A percentile compares a stretch with the other conserved stretches of the same genome.
Evolutionary conservation across 2,113 vertebrate species (phyloP).

Genomic region (Emydura subglobosa): DNA sequence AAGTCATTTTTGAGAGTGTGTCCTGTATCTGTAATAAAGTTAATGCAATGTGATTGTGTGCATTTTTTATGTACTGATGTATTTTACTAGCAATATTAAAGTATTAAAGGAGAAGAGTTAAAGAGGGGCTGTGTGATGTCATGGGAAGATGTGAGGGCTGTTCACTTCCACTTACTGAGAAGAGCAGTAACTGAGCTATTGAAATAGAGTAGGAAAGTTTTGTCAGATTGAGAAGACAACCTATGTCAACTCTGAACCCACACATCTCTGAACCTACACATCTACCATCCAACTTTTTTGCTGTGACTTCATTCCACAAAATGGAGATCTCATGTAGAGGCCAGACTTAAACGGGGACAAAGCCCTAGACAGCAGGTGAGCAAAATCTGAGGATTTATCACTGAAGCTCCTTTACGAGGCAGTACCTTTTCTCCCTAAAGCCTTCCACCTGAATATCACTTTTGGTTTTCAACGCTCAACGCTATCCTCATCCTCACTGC

Average conservation of each 20-base stretch:
- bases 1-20: accelerated
- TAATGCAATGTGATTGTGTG: not conserved
- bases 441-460: accelerated
- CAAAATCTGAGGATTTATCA: not conserved
- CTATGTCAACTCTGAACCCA: not conserved
- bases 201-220: not conserved
- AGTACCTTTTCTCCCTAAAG: not conserved
- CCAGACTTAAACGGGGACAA: not conserved
- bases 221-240: not conserved
- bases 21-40: not conserved
- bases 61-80: not conserved
- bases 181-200: not conserved
- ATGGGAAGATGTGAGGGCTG: not conserved
- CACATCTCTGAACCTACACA: not conserved
- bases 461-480: not conserved
- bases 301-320: not conserved
- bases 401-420: not conserved
- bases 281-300: not conserved
- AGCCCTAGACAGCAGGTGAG: not conserved
- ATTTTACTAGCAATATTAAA: not conserved
- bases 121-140: not conserved
- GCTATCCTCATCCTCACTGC: not conserved
- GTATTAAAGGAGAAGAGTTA: not conserved
- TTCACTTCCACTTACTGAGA: not conserved
- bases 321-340: not conserved